Evolutionary conservation across 2,113 vertebrate genomes (phyloP).

Genomic region (Callospermophilus lateralis): DNA sequence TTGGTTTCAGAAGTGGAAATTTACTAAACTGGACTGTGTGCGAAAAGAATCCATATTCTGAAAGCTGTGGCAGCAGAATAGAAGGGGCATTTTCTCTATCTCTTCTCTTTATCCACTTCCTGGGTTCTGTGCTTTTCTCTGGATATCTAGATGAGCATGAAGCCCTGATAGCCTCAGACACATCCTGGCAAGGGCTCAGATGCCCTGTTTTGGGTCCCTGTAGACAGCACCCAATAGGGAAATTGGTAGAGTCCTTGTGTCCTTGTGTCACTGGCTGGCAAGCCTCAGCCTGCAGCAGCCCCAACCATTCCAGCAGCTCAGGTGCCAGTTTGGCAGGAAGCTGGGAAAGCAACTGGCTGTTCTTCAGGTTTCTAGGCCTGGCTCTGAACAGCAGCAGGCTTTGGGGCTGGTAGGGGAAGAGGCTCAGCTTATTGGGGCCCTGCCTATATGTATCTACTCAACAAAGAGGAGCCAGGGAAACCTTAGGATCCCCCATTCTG

Average conservation of each 20-base stretch:
- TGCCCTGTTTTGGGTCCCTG: neutral
- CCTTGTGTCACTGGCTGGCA: neutral
- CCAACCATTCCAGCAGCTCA: neutral
- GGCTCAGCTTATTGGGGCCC: neutral
- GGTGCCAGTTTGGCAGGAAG: neutral
- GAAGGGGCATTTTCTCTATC: neutral
- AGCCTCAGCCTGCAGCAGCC: neutral
- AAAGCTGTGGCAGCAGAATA: neutral
- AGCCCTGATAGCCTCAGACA: neutral
- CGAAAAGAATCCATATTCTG: neutral
- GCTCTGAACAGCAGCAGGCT: neutral
- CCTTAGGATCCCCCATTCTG: neutral
- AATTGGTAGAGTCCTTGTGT: neutral
- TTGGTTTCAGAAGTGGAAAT: neutral
- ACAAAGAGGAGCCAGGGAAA: neutral
- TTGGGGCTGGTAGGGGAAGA: no score
- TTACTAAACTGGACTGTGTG: neutral
- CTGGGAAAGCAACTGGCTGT: neutral
- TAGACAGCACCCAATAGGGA: neutral
- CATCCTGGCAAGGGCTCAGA: neutral
- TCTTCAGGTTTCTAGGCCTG: neutral
- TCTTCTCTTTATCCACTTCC: neutral
- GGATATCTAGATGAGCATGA: neutral
- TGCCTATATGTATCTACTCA: neutral
- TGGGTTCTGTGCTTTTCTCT: neutral